Evolutionary conservation across 2,797 vertebrate genomes (phyloP).

Genomic region (Tamandua tetradactyla): DNA sequence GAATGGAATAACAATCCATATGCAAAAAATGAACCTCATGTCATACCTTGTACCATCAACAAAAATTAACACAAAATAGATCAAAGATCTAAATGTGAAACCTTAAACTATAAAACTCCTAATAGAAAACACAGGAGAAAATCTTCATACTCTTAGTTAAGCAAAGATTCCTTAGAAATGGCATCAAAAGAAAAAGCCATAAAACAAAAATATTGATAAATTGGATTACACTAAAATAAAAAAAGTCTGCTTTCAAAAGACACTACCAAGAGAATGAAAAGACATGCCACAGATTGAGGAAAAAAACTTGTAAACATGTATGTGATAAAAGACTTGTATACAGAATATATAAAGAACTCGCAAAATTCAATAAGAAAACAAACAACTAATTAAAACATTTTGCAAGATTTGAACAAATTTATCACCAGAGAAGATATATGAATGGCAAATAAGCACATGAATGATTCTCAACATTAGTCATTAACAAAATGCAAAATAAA

Average conservation of each 20-base stretch:
- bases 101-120: not conserved
- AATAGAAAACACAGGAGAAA: not conserved
- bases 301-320: not conserved
- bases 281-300: not conserved
- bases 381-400: not conserved
- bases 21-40: not conserved
- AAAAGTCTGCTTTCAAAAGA: not conserved
- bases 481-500: not conserved
- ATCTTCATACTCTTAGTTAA: constrained; percentile 7
- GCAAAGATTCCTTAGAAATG: not conserved
- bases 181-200: not conserved
- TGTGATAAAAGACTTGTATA: not conserved
- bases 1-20: not conserved
- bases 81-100: not conserved
- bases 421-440: not conserved
- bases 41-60: not conserved
- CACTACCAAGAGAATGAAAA: not conserved
- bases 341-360: not conserved
- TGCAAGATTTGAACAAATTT: not conserved
- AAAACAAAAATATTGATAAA: constrained; percentile 12
- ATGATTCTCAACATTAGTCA: not conserved
- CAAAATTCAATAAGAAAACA: not conserved
- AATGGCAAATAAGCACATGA: not conserved
- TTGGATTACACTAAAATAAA: not conserved
- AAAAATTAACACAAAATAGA: not conserved